These are phyloP conservation scores for Bursaphelenchus mucronatus DNA, from an alignment of 1,140 invertebrate species.

Conservation along the genomic window DNA sequence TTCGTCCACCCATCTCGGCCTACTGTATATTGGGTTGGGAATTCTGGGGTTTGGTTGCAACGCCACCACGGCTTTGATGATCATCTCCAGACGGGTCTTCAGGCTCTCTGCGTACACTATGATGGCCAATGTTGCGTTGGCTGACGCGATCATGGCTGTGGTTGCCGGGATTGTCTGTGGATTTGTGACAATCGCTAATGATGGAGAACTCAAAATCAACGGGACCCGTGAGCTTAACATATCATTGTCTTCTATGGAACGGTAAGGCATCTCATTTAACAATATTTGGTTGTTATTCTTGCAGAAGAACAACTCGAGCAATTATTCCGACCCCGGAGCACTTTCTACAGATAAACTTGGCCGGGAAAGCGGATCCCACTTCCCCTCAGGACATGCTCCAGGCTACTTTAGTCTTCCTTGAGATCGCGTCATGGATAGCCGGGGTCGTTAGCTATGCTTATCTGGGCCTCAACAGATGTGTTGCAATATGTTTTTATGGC, in stretches of 20 bases:
- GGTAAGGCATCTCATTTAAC: neutral
- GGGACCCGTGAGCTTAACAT: neutral
- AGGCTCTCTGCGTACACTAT: slow-evolving; percentile 56
- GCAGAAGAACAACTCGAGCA: slow-evolving; percentile 1
- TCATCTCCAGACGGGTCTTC: slow-evolving; percentile 45
- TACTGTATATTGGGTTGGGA: slow-evolving; percentile 40
- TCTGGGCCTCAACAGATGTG: slow-evolving; percentile 51
- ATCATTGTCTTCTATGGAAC: neutral
- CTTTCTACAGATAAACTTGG: neutral
- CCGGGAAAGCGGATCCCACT: slow-evolving; percentile 9
- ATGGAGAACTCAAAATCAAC: neutral
- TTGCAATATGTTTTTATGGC: slow-evolving; percentile 57
- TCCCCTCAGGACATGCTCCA: slow-evolving; percentile 20
- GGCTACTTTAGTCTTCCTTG: slow-evolving; percentile 43
- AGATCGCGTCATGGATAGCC: slow-evolving; percentile 51
- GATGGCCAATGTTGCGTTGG: slow-evolving; percentile 56
- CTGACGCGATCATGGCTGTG: slow-evolving; percentile 51
- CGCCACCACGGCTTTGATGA: slow-evolving; percentile 51
- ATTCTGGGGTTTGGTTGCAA: slow-evolving; percentile 48
- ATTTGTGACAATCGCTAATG: slow-evolving; percentile 10
- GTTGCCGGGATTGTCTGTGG: slow-evolving; percentile 45
- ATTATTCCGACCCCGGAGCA: slow-evolving; percentile 27
- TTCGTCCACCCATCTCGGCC: slow-evolving; percentile 22
- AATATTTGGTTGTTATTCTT: slow-evolving; percentile 9
- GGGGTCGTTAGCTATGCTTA: slow-evolving; percentile 51